phyloP scores from a whole-genome alignment of 2,888 invertebrate genomes.

The Trichopria drosophilae region DNA sequence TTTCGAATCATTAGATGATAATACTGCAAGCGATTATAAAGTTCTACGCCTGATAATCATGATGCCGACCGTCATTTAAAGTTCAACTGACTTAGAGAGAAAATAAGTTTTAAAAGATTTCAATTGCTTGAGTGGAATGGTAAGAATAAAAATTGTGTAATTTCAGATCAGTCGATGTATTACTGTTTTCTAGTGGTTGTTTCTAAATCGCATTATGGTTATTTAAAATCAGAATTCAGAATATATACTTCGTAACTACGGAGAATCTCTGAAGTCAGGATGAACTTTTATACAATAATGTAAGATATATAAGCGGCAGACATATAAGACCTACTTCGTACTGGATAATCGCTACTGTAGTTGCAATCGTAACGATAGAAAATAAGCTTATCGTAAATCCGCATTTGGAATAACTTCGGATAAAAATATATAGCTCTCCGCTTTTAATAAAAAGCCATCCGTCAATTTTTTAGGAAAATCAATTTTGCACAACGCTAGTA shows the following conservation, averaged over 20 bases:
- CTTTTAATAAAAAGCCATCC: slow-evolving; percentile 4
- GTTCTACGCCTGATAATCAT: slow-evolving; percentile 34
- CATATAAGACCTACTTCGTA: not conserved
- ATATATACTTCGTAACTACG: no score
- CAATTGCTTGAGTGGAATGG: no score
- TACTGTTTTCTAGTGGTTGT: no score
- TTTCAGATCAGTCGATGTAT: no score
- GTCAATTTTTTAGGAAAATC: slow-evolving; percentile 25
- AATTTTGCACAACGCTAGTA: slow-evolving; percentile 25
- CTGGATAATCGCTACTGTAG: slow-evolving; percentile 41
- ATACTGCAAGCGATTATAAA: slow-evolving; percentile 29
- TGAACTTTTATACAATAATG: not conserved
- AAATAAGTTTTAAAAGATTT: slow-evolving; percentile 7
- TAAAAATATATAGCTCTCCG: not conserved
- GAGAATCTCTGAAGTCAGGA: not conserved
- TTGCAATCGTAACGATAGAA: slow-evolving; percentile 42
- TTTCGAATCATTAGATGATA: slow-evolving; percentile 38
- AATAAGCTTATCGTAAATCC: slow-evolving; percentile 13
- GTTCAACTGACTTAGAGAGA: slow-evolving; percentile 43
- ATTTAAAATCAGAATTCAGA: no score
- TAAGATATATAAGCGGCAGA: not conserved
- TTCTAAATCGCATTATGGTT: no score
- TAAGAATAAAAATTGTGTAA: no score
- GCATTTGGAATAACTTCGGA: not conserved
- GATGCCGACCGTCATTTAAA: slow-evolving; percentile 32